Evolutionary conservation across 2,888 invertebrate genomes (phyloP).

Genomic region (Machimus rusticus): DNA sequence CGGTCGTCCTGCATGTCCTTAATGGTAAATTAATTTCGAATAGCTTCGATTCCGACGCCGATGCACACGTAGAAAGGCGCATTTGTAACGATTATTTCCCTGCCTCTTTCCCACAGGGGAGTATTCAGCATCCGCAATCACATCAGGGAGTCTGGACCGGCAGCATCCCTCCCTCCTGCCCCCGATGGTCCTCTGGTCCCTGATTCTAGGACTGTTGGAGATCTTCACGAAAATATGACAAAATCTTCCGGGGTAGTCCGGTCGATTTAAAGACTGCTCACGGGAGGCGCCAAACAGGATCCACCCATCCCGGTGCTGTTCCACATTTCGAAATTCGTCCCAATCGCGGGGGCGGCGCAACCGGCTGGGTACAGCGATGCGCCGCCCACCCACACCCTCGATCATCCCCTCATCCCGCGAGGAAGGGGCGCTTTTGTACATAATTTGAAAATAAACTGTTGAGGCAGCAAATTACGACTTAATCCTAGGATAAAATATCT

Average conservation of each 20-base stretch:
- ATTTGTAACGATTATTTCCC: background rate
- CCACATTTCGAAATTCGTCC: background rate
- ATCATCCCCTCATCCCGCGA: background rate
- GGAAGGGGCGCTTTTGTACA: background rate
- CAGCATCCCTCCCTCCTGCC: background rate
- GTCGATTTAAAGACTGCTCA: background rate
- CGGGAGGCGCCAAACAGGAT: background rate
- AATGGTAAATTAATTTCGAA: conserved; percentile 71
- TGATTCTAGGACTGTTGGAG: background rate
- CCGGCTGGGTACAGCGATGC: background rate
- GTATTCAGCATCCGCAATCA: conserved; percentile 63
- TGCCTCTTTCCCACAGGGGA: conserved; percentile 54
- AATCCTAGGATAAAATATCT: background rate
- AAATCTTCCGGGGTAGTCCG: background rate
- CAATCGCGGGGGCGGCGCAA: background rate
- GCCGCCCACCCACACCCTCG: background rate
- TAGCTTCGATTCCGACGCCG: background rate
- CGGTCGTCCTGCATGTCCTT: conserved; percentile 87
- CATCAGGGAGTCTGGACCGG: conserved; percentile 51
- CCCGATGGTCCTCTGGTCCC: background rate
- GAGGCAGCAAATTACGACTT: background rate
- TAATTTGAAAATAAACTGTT: conserved; percentile 13
- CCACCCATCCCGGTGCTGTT: background rate
- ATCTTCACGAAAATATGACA: conserved; percentile 6
- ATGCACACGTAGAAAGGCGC: background rate